Conservation (phyloP, 1,140 invertebrate genomes). For the Phymastichus coffea region DNA sequence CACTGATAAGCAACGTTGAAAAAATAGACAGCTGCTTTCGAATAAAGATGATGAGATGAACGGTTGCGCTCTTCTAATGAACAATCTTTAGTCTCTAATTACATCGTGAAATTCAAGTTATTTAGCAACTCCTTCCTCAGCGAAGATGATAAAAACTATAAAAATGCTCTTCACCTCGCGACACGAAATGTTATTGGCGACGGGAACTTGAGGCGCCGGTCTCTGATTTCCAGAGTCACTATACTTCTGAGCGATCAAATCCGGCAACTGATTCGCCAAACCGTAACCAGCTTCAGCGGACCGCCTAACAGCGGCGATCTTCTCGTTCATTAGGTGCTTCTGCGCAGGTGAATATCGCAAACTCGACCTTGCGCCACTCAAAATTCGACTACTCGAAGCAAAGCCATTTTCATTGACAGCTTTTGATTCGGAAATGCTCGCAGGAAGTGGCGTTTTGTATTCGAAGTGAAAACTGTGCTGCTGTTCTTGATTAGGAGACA, state of each 20-base stretch:
- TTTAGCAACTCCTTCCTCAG: too few species aligned
- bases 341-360: conserved; percentile 52
- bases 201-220: conserved; percentile 43
- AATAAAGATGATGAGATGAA: too few species aligned
- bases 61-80: too few species aligned
- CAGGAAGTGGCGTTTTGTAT: background rate
- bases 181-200: background rate
- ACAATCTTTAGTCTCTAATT: too few species aligned
- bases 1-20: too few species aligned
- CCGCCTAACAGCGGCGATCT: conserved; percentile 47
- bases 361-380: conserved; percentile 49
- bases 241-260: conserved; percentile 45
- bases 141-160: too few species aligned
- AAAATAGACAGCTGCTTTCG: too few species aligned
- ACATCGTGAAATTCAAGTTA: too few species aligned
- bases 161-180: conserved; percentile 17
- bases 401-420: conserved; percentile 42
- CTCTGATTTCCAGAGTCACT: conserved; percentile 46
- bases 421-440: too few species aligned
- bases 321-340: conserved; percentile 57
- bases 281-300: conserved; percentile 40
- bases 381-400: conserved; percentile 41
- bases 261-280: conserved; percentile 35
- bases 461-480: conserved; percentile 26
- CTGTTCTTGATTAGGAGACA: conserved; percentile 32